Evolutionary conservation across 2,888 invertebrate genomes (phyloP), one percentile per base, ranked within the genome.

Genomic region (Melolontha melolontha): DNA sequence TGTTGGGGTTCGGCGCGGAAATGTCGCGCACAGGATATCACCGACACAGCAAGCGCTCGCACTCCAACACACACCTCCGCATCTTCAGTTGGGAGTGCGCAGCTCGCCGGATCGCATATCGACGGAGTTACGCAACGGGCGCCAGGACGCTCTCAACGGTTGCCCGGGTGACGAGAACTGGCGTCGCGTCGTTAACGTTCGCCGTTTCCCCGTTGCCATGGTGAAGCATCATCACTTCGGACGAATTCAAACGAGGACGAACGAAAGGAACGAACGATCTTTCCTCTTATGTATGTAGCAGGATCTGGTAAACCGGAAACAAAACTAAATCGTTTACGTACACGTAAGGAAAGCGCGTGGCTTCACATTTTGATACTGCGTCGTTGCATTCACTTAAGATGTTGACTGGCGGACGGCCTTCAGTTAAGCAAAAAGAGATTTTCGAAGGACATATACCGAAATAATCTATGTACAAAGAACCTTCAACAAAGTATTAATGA

Each of bases 131-230:
- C 67, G 54, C 68, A 70, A 72, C 72, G 74, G 81, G 80, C 78
- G 80, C 79, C 80, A 75, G 77, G 78, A 77, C 79, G 78, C 79
- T 78, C 76, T 77, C 75, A 73, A 51, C 70, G 72, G 79, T 78
- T 71, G 74, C 78, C 72, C 71, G 73, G 75, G 79, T 78, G 78
- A 79, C 80, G 75, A 72, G 76, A 74, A 76, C 76, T 41, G 54
- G 51, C 66, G 66, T 57, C 64, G 77, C 76, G 78, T 78, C 73
- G 73, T 73, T 74, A 74, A 74, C 71, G 71, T 34, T 34, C 72
- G 72, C 79, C 75, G 75, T 77, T 78, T 78, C 79, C 79, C 75
- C 75, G 80, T 80, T 76, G 74, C 79, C 77, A 77, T 77, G 79
- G 80, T 75, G 78, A 81, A 79, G 79, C 78, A 77, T 75, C 73